A percentile compares a stretch with the other conserved stretches of the same genome.
Conservation (phyloP, 1,140 invertebrate species). For the Coptotermes formosanus region DNA sequence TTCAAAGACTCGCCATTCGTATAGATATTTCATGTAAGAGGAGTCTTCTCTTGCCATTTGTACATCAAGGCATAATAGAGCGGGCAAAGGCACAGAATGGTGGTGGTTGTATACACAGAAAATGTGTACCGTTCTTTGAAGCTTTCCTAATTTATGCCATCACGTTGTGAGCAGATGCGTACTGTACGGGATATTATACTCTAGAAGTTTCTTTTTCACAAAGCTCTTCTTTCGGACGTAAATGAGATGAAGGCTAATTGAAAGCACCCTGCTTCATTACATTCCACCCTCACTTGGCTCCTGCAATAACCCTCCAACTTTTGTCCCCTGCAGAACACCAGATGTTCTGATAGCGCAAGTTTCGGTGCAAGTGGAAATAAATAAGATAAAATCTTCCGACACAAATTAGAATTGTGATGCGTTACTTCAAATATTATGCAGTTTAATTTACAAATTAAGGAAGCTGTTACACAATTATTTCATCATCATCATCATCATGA, state of each 20-base stretch:
- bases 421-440: background rate
- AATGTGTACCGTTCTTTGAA: background rate
- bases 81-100: background rate
- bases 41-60: too few species aligned
- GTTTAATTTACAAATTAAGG: background rate
- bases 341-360: background rate
- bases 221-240: background rate
- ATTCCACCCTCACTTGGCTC: background rate
- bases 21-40: too few species aligned
- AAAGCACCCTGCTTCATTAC: constrained; percentile 21
- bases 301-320: background rate
- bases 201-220: background rate
- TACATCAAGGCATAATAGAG: background rate
- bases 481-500: too few species aligned
- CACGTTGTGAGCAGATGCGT: too few species aligned
- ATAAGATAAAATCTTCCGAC: background rate
- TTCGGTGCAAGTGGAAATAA: background rate
- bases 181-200: background rate
- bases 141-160: background rate
- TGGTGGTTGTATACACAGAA: background rate
- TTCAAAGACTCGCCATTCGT: too few species aligned
- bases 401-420: background rate
- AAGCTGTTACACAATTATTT: background rate
- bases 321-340: background rate
- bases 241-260: background rate